phyloP scores from a whole-genome alignment of 2,797 vertebrate species.

The Synaphobranchus kaupii region DNA sequence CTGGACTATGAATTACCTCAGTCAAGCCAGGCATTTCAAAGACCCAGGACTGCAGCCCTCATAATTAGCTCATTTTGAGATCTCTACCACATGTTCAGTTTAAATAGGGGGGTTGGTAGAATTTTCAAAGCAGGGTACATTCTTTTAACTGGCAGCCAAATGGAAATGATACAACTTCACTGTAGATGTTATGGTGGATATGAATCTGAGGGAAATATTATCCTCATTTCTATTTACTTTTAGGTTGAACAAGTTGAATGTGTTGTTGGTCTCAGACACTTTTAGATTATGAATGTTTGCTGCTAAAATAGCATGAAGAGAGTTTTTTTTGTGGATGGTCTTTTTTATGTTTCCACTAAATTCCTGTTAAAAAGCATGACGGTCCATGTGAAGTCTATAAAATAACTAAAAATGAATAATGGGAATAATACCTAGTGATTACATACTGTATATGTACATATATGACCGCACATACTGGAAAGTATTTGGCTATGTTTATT shows the following conservation, averaged over 20 bases:
- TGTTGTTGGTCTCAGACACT: conserved; percentile 27
- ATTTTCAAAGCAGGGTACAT: conserved; percentile 73
- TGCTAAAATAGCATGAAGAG: conserved; percentile 29
- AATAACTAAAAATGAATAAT: neutral
- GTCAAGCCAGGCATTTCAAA: conserved; percentile 69
- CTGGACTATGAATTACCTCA: conserved; percentile 57
- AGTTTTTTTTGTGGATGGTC: conserved; percentile 25
- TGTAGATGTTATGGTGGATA: conserved; percentile 62
- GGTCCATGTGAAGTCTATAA: conserved; percentile 12
- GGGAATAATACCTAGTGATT: neutral
- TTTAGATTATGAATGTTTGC: conserved; percentile 40
- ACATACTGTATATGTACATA: neutral
- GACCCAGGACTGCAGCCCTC: conserved; percentile 59
- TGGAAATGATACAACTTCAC: conserved; percentile 71
- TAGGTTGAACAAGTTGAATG: conserved; percentile 36
- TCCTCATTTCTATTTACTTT: conserved; percentile 49
- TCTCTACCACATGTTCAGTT: conserved; percentile 71
- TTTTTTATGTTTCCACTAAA: neutral
- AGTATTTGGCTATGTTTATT: conserved; percentile 22
- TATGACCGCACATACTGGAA: neutral
- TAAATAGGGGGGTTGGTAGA: conserved; percentile 66
- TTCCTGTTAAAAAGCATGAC: neutral
- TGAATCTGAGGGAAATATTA: conserved; percentile 60
- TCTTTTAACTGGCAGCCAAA: conserved; percentile 73
- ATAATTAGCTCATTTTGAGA: conserved; percentile 70